These are phyloP conservation scores for Petrocephalus zakoni DNA, from an alignment of 2,113 vertebrate species.

Conservation along the genomic window DNA sequence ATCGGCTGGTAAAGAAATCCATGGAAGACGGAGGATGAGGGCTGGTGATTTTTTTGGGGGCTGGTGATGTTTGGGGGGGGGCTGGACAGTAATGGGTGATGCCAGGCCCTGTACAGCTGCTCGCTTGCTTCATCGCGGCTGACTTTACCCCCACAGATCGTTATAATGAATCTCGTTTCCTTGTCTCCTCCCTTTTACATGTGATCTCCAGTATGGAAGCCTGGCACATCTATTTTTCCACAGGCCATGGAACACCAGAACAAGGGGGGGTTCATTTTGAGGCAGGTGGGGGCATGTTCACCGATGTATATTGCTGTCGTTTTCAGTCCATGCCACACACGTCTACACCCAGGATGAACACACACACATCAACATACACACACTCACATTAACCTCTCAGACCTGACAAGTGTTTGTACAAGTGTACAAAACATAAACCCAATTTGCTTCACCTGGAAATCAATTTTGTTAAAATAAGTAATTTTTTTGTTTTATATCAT, in stretches of 20 bases:
- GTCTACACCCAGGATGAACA: not conserved
- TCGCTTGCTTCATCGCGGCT: not conserved
- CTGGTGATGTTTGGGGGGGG: constrained; percentile 41
- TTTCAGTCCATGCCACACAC: not conserved
- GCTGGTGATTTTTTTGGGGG: no score
- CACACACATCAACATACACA: not conserved
- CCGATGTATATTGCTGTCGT: not conserved
- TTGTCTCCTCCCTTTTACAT: constrained; percentile 3
- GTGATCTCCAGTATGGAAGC: not conserved
- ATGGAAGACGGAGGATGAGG: not conserved
- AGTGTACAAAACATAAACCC: not conserved
- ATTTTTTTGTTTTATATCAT: not conserved
- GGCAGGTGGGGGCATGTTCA: not conserved
- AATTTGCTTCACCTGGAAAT: not conserved
- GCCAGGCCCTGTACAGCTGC: constrained; percentile 31
- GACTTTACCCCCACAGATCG: not conserved
- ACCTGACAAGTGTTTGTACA: not conserved
- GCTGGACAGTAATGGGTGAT: constrained; percentile 52
- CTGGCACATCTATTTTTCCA: not conserved
- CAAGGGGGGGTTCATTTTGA: not conserved
- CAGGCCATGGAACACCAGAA: not conserved
- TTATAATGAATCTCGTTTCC: constrained; percentile 30
- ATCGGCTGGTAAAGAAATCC: not conserved
- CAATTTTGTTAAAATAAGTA: not conserved
- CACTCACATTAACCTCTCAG: not conserved